A percentile compares a stretch with the other conserved stretches of the same genome.
Evolutionary conservation across 2,113 vertebrate genomes (phyloP).

Genomic region (Seriola aureovittata): DNA sequence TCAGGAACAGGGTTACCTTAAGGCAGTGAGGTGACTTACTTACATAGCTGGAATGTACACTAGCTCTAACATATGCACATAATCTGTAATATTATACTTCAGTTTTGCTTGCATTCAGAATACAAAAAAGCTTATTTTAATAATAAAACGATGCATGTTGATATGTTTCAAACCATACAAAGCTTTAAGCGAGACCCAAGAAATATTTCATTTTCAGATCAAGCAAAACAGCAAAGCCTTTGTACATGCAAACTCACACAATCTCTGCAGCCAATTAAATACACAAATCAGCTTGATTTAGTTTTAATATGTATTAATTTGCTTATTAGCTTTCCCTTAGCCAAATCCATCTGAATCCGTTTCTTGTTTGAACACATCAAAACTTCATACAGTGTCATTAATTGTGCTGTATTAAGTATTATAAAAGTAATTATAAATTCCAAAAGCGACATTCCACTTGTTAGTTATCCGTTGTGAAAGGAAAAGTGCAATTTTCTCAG

Average conservation of each 20-base stretch:
- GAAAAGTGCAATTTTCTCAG: neutral
- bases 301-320: neutral
- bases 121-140: neutral
- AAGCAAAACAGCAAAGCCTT: slow-evolving; percentile 7
- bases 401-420: neutral
- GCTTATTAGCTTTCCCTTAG: neutral
- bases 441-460: neutral
- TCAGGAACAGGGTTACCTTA: slow-evolving; percentile 51
- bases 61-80: slow-evolving; percentile 22
- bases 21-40: slow-evolving; percentile 47
- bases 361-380: neutral
- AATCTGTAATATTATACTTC: neutral
- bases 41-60: slow-evolving; percentile 13
- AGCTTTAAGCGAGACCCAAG: slow-evolving; percentile 3
- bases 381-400: neutral
- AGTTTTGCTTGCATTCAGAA: neutral
- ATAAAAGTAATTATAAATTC: neutral
- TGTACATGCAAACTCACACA: neutral
- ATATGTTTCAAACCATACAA: neutral
- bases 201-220: neutral
- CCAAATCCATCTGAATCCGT: neutral
- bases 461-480: neutral
- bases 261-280: neutral
- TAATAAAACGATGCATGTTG: neutral
- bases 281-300: neutral